Evolutionary conservation across 2,113 vertebrate species (phyloP).

Genomic region (Micronycteris hirsuta): DNA sequence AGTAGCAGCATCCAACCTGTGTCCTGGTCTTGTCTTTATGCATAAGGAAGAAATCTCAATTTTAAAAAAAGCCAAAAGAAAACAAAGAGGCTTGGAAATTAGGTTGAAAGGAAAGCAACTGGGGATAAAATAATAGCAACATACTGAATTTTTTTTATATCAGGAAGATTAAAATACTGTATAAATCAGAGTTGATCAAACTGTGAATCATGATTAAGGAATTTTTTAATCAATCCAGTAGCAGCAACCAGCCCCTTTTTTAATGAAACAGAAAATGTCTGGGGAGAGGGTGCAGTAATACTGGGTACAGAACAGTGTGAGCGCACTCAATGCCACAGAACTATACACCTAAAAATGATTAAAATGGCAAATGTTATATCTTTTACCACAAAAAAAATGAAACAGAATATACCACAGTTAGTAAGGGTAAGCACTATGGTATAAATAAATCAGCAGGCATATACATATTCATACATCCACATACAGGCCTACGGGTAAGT

Average conservation of each 20-base stretch:
- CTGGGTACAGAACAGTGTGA: not conserved
- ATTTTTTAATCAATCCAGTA: not conserved
- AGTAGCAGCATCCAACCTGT: not conserved
- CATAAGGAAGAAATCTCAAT: not conserved
- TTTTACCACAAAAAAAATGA: not conserved
- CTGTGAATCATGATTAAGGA: not conserved
- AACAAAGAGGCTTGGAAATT: not conserved
- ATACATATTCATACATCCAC: not conserved
- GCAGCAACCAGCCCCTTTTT: not conserved
- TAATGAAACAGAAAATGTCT: not conserved
- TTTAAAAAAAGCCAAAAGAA: not conserved
- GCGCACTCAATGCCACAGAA: not conserved
- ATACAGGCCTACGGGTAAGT: not conserved
- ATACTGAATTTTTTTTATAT: not conserved
- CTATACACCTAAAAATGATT: not conserved
- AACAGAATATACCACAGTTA: not conserved
- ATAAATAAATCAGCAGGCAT: not conserved
- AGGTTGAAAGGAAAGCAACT: not conserved
- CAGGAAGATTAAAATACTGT: not conserved
- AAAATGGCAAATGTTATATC: not conserved
- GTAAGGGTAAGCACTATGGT: not conserved
- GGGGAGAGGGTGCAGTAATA: not conserved
- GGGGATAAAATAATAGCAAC: not conserved
- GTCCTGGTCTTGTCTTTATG: not conserved
- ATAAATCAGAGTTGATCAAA: not conserved